phyloP scores from a whole-genome alignment of 2,113 vertebrate genomes.

The Erythrocercus mccallii region DNA sequence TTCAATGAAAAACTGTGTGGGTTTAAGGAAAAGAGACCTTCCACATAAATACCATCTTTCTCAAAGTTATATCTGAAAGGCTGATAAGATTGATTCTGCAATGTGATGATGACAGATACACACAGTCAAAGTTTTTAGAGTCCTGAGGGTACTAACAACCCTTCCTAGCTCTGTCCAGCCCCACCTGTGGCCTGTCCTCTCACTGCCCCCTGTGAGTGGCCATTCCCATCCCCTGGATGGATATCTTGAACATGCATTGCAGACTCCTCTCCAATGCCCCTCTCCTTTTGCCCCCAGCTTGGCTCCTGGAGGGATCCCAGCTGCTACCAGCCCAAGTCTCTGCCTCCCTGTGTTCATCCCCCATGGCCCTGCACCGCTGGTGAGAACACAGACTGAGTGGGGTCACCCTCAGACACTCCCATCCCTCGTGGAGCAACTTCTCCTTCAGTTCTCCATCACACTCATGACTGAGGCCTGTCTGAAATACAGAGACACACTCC shows the following conservation, averaged over 20 bases:
- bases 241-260: not conserved
- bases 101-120: not conserved
- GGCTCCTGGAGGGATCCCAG: not conserved
- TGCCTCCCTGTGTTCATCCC: rapidly evolving
- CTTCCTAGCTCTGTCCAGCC: rapidly evolving
- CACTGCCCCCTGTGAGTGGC: not conserved
- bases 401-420: not conserved
- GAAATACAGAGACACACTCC: not conserved
- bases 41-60: not conserved
- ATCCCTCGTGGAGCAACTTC: not conserved
- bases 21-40: not conserved
- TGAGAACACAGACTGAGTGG: rapidly evolving
- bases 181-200: rapidly evolving
- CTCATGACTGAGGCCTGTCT: rapidly evolving
- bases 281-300: not conserved
- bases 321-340: rapidly evolving
- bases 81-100: not conserved
- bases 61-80: not conserved
- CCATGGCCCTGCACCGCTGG: rapidly evolving
- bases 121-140: not conserved
- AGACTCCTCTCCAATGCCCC: not conserved
- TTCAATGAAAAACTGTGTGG: not conserved
- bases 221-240: not conserved
- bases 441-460: not conserved
- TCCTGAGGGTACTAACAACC: not conserved